These are phyloP conservation scores for Lottia gigantea DNA, from an alignment of 2,888 invertebrate species.

Conservation along the genomic window DNA sequence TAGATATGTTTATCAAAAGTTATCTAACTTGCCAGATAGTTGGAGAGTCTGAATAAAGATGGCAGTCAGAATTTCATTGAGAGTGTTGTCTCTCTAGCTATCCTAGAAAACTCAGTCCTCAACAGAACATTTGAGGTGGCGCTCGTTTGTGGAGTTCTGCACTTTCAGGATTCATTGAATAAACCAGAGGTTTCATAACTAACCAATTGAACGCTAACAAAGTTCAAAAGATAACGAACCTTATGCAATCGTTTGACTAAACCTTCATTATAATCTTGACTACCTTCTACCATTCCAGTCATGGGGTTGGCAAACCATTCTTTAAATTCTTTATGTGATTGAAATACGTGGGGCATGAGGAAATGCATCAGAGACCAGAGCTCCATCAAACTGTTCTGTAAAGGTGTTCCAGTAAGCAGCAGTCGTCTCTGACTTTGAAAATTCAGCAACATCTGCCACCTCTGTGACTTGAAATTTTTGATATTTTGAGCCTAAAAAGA, in stretches of 20 bases:
- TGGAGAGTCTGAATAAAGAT: too few species aligned
- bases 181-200: too few species aligned
- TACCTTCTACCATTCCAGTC: slow-evolving; percentile 94
- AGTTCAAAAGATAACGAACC: slow-evolving; percentile 66
- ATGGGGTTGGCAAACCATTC: slow-evolving; percentile 99
- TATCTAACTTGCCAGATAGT: too few species aligned
- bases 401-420: slow-evolving; percentile 89
- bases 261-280: slow-evolving; percentile 88
- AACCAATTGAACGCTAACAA: too few species aligned
- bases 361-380: slow-evolving; percentile 98
- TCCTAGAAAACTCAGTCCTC: too few species aligned
- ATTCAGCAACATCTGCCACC: slow-evolving; percentile 96
- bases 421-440: slow-evolving; percentile 91
- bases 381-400: slow-evolving; percentile 98
- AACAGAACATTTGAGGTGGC: too few species aligned
- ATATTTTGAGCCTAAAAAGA: slow-evolving; percentile 90
- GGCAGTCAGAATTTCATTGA: too few species aligned
- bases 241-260: slow-evolving; percentile 90
- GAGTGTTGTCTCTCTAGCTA: too few species aligned
- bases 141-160: too few species aligned
- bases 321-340: slow-evolving; percentile 82
- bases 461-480: slow-evolving; percentile 98
- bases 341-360: slow-evolving; percentile 95
- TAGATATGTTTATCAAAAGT: too few species aligned
- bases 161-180: too few species aligned